Evolutionary conservation across 2,888 invertebrate genomes (phyloP).

Genomic region (Geotrupes spiniger): DNA sequence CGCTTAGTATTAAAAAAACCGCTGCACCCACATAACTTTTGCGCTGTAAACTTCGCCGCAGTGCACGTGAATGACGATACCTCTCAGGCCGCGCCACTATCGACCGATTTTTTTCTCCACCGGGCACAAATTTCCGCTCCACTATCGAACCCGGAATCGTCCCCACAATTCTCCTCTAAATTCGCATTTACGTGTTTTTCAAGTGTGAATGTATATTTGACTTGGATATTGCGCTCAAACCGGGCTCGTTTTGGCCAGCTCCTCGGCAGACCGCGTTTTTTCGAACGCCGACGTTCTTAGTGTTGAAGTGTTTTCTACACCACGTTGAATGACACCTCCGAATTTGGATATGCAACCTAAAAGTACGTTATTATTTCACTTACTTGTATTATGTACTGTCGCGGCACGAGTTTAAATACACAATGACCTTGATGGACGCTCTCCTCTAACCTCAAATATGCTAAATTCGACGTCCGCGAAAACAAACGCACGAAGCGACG

Average conservation of each 20-base stretch:
- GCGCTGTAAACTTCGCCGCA: conserved; percentile 7
- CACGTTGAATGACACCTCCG: conserved; percentile 31
- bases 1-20: conserved; percentile 15
- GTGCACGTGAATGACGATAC: conserved; percentile 14
- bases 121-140: not conserved
- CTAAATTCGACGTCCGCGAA: too few species aligned
- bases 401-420: not conserved
- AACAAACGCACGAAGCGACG: too few species aligned
- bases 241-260: conserved; percentile 42
- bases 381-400: conserved; percentile 6
- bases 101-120: not conserved
- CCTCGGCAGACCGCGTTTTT: conserved; percentile 35
- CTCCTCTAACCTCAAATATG: not conserved
- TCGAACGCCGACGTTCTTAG: conserved; percentile 38
- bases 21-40: conserved; percentile 12
- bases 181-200: conserved; percentile 14
- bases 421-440: conserved; percentile 1
- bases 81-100: conserved; percentile 2
- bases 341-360: conserved; percentile 36
- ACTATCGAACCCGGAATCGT: not conserved
- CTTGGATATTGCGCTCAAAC: conserved; percentile 39
- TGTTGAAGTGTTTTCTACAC: conserved; percentile 28
- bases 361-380: conserved; percentile 33
- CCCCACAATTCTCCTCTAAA: conserved; percentile 1
- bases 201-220: conserved; percentile 39